Conservation (phyloP, 2,797 vertebrate genomes). For the Danio aesculapii region DNA sequence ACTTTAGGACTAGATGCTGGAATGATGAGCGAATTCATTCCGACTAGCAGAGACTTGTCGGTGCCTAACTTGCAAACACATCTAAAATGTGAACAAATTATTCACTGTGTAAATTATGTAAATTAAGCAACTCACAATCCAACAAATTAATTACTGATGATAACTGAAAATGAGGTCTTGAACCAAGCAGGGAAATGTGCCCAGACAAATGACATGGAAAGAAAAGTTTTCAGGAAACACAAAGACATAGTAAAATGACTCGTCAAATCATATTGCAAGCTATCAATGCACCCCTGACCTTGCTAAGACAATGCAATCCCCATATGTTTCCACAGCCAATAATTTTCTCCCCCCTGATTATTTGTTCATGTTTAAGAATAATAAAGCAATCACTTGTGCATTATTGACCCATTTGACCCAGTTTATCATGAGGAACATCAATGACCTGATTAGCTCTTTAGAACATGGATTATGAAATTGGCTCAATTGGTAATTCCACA, state of each 20-base stretch:
- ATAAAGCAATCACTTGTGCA: slow-evolving; percentile 11
- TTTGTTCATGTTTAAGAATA: neutral
- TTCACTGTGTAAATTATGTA: slow-evolving; percentile 10
- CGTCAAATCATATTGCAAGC: neutral
- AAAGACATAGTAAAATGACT: neutral
- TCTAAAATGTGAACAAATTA: slow-evolving; percentile 1
- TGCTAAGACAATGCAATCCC: neutral
- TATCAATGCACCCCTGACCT: neutral
- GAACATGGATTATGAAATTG: slow-evolving; percentile 48
- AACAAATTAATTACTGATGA: slow-evolving; percentile 26
- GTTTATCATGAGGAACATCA: slow-evolving; percentile 12
- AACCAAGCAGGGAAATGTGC: slow-evolving; percentile 6
- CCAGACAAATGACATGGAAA: slow-evolving; percentile 7
- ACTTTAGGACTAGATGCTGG: neutral
- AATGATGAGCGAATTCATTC: neutral
- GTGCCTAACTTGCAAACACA: neutral
- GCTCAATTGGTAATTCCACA: slow-evolving; percentile 33
- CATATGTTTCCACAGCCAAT: neutral
- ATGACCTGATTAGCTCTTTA: slow-evolving; percentile 49
- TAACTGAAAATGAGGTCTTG: slow-evolving; percentile 13
- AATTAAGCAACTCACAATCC: slow-evolving; percentile 2
- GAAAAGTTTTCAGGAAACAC: neutral
- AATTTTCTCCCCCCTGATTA: neutral
- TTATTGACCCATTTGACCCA: neutral
- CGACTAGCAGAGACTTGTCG: neutral